phyloP scores from a whole-genome alignment of 2,888 invertebrate species.

The Hartigia nigra region DNA sequence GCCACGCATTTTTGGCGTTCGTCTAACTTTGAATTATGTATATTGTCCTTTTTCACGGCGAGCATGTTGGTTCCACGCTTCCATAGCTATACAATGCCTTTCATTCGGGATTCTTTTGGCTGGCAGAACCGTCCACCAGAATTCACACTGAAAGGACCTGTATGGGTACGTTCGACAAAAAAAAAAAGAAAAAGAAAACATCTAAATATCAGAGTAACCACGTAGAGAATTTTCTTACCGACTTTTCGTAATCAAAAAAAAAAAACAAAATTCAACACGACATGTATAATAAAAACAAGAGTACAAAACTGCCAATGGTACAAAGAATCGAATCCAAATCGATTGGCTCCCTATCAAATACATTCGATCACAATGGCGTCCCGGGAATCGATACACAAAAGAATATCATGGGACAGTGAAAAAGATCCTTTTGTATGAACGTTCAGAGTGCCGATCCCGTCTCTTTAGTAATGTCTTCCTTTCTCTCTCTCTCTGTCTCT shows the following conservation, averaged over 20 bases:
- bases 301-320: background rate
- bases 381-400: background rate
- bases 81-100: background rate
- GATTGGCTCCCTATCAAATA: conserved; percentile 6
- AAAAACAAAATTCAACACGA: background rate
- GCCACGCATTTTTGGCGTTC: conserved; percentile 41
- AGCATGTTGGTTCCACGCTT: background rate
- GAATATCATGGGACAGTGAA: conserved; percentile 13
- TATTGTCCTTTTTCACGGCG: conserved; percentile 22
- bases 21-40: conserved; percentile 41
- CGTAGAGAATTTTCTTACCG: background rate
- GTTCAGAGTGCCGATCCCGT: background rate
- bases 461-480: conserved; percentile 5
- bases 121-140: background rate
- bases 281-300: background rate
- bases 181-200: background rate
- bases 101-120: background rate
- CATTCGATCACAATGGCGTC: conserved; percentile 4
- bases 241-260: background rate
- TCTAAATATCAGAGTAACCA: background rate
- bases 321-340: conserved; percentile 2
- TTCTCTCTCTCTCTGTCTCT: conserved; percentile 20
- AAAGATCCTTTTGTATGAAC: background rate
- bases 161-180: background rate
- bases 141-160: background rate